Evolutionary conservation across 2,113 vertebrate species (phyloP).

Genomic region (Epinephelus fuscoguttatus): DNA sequence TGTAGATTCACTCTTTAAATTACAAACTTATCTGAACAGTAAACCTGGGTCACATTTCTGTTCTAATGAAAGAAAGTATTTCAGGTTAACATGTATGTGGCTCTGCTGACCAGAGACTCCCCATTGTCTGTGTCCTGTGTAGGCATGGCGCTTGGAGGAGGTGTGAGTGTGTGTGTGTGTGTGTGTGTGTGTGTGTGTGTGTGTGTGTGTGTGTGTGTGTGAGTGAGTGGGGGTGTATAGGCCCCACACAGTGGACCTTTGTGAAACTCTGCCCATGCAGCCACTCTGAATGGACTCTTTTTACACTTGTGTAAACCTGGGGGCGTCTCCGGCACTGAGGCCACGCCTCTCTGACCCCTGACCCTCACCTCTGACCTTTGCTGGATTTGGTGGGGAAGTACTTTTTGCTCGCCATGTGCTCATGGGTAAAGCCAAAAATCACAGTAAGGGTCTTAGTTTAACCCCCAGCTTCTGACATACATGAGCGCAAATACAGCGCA

Average conservation of each 20-base stretch:
- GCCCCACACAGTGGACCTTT: conserved; percentile 84
- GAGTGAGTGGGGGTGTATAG: conserved; percentile 45
- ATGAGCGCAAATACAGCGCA: background rate
- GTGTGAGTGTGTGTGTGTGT: conserved; percentile 53
- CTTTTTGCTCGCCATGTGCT: conserved; percentile 72
- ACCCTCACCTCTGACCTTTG: conserved; percentile 84
- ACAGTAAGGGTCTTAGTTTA: conserved; percentile 42
- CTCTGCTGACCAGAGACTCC: conserved; percentile 63
- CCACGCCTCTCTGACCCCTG: conserved; percentile 80
- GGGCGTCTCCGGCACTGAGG: conserved; percentile 76
- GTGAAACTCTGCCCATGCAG: conserved; percentile 81
- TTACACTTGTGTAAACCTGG: conserved; percentile 87
- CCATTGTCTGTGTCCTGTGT: conserved; percentile 73
- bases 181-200: conserved; percentile 44
- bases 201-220: conserved; percentile 40
- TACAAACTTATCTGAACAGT: background rate
- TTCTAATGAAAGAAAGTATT: conserved; percentile 41
- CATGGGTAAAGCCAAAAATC: conserved; percentile 41
- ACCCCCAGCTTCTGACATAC: background rate
- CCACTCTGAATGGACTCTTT: conserved; percentile 85
- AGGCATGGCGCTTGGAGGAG: conserved; percentile 55
- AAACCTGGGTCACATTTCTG: conserved; percentile 15
- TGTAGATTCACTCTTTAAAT: background rate
- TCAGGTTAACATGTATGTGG: conserved; percentile 67
- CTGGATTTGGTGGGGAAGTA: conserved; percentile 80